Evolutionary conservation across 2,888 invertebrate species (phyloP).

Genomic region (Drosophila neonasuta): DNA sequence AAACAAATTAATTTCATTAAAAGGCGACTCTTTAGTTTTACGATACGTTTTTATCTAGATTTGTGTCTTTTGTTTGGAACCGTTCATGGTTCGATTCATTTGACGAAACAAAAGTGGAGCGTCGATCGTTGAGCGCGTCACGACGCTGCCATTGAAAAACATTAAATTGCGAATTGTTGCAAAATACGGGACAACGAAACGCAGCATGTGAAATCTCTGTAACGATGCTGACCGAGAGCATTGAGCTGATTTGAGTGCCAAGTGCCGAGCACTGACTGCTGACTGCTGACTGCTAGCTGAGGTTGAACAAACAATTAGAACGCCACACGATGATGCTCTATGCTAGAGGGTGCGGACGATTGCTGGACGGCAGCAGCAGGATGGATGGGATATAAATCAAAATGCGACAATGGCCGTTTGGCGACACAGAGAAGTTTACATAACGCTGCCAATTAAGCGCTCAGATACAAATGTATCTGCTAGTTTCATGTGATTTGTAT

Average conservation of each 20-base stretch:
- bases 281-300: constrained; percentile 1
- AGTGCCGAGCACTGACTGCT: not conserved
- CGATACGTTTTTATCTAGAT: not conserved
- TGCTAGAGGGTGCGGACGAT: constrained; percentile 31
- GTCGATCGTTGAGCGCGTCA: constrained; percentile 9
- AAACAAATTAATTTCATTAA: constrained; percentile 67
- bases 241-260: not conserved
- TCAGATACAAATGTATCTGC: constrained; percentile 61
- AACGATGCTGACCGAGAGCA: constrained; percentile 6
- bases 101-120: constrained; percentile 46
- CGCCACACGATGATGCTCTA: constrained; percentile 15
- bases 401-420: constrained; percentile 66
- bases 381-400: constrained; percentile 73
- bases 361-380: constrained; percentile 41
- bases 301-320: constrained; percentile 51
- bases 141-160: constrained; percentile 45
- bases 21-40: constrained; percentile 30
- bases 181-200: constrained; percentile 44
- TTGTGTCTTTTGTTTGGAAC: constrained; percentile 15
- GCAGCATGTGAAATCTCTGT: constrained; percentile 55
- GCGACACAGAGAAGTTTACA: constrained; percentile 62
- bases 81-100: constrained; percentile 71
- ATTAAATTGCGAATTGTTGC: constrained; percentile 49
- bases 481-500: constrained; percentile 31
- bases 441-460: constrained; percentile 67